Evolutionary conservation across 2,888 invertebrate species (phyloP).

Genomic region (Colletes collaris): DNA sequence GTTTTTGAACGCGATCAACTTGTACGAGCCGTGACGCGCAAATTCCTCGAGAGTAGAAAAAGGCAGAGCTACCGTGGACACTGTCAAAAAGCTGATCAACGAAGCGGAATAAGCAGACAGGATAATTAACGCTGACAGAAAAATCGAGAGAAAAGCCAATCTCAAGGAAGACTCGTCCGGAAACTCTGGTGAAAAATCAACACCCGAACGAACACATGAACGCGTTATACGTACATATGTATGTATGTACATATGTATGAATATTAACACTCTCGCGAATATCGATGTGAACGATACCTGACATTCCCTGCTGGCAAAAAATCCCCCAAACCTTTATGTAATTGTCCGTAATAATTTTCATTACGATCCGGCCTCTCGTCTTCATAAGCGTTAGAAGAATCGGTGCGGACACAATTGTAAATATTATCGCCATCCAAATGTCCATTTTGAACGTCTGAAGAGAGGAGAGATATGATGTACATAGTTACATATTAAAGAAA

Average conservation of each 20-base stretch:
- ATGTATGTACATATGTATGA: neutral
- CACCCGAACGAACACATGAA: too few relatives aligned
- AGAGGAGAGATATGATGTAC: neutral
- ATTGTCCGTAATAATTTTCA: slow-evolving; percentile 56
- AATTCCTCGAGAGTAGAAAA: slow-evolving; percentile 74
- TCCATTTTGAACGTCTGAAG: slow-evolving; percentile 55
- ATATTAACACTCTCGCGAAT: neutral
- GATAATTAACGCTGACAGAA: slow-evolving; percentile 70
- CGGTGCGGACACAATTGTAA: slow-evolving; percentile 53
- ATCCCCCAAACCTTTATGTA: slow-evolving; percentile 74
- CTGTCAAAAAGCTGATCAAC: slow-evolving; percentile 72
- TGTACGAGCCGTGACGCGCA: slow-evolving; percentile 70
- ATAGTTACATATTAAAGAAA: neutral
- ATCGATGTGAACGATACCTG: slow-evolving; percentile 57
- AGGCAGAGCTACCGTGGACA: slow-evolving; percentile 63
- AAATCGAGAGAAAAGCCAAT: slow-evolving; percentile 73
- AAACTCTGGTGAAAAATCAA: slow-evolving; percentile 62
- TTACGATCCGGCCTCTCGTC: slow-evolving; percentile 40
- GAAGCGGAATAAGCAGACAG: slow-evolving; percentile 75
- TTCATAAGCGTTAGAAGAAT: slow-evolving; percentile 64
- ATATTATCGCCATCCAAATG: slow-evolving; percentile 58
- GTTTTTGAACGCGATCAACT: slow-evolving; percentile 66
- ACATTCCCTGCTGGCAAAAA: slow-evolving; percentile 75
- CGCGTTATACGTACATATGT: too few relatives aligned
- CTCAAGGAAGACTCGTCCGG: slow-evolving; percentile 67